Percentiles rank a stretch among this genome's conserved stretches.
phyloP scores from a whole-genome alignment of 2,113 vertebrate genomes.

The Malurus alboscapulatus region DNA sequence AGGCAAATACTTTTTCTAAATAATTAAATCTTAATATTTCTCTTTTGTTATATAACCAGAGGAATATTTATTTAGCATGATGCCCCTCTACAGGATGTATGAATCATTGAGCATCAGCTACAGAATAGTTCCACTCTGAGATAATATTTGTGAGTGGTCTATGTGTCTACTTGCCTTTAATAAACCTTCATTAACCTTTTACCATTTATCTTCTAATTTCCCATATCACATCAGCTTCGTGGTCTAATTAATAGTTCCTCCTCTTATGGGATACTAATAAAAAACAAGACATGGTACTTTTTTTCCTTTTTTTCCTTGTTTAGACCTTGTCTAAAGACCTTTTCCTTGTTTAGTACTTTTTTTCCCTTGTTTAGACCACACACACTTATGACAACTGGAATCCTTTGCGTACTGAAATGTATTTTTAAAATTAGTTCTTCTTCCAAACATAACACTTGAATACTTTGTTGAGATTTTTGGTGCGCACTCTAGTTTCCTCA shows the following conservation, averaged over 20 bases:
- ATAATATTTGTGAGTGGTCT: neutral
- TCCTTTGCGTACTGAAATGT: neutral
- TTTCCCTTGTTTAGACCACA: neutral
- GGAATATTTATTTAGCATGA: neutral
- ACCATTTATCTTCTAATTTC: neutral
- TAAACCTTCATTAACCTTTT: constrained; percentile 23
- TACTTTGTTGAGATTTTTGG: neutral
- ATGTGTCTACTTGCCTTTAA: neutral
- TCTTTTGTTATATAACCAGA: neutral
- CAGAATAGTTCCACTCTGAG: neutral
- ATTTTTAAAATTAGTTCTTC: neutral
- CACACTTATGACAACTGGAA: neutral
- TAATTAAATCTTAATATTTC: neutral
- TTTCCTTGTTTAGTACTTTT: too few relatives aligned
- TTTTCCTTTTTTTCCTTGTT: too few relatives aligned
- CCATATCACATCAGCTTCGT: neutral
- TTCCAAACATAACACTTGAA: neutral
- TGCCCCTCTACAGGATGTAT: neutral
- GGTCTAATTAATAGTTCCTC: neutral
- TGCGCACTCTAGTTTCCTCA: neutral
- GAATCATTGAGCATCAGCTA: neutral
- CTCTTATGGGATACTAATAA: neutral
- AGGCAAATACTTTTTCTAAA: constrained; percentile 8
- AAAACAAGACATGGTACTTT: neutral
- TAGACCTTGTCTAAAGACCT: too few relatives aligned